Evolutionary conservation across 2,888 invertebrate species (phyloP), one percentile per base, ranked within the genome.

Genomic region (Thumatha senex): DNA sequence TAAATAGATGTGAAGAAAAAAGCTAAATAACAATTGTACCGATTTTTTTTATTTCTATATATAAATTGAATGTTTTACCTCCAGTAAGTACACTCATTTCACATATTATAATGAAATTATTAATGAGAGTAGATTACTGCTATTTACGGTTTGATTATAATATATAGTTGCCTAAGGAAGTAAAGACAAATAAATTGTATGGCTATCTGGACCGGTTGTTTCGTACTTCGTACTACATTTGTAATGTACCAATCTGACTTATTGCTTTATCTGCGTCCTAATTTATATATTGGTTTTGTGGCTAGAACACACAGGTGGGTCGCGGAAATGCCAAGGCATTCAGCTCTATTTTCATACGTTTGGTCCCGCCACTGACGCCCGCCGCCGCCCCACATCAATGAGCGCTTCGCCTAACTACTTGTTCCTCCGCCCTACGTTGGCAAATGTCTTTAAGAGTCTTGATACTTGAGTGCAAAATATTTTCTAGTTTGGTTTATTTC

Each of bases 321-420:
- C 59, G 71, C 72, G 72, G 73, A 77, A 73, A 74, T 70, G 61
- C 67, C 71, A 51, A 59, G 67, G 69, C 72, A 63, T 67, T 63
- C 58, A 66, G 36, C 65, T 74, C 82, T 86, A 86, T 87, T 86
- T 86, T 66, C 70, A 82, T 76, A 67, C 80, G 67, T 70, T 78
- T 74, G 70, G 76, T 78, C 77, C 71, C 76, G 72, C 76, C 68
- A 73, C 76, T 70, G 70, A 59, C 80, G 81, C 78, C 76, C 76
- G 78, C 70, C 77, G 74, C 72, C 82, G 83, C 82, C 80, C 78
- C 80, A 84, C 86, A 84, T 86, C 84, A 88, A 86, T 88, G 86
- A 78, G 73, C 73, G 79, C 70, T 72, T 74, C 70, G 78, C 77
- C 74, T 76, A 74, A 77, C 80, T 76, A 80, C 78, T 80, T 74